Base-by-base conservation (phyloP, 23 tunicate genomes). In the Corella eumyota region DNA sequence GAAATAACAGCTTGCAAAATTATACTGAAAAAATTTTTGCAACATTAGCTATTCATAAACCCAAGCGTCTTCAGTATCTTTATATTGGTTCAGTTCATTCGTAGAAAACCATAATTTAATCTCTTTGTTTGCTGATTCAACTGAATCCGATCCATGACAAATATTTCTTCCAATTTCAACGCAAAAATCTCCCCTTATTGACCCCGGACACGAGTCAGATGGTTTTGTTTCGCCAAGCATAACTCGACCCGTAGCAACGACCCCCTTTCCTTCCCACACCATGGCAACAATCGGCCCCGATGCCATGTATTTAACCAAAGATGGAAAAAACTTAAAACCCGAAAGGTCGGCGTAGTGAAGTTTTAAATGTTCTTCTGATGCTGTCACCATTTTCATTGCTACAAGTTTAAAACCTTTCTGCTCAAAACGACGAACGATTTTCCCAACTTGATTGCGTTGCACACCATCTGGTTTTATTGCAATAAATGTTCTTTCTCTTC, bases 231-330 rank as follows among this genome's bases (percentile, higher is more conserved):
- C 98, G 4, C 98, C 98, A 5, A 92, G 63, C 98, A 92, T 92
- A 34, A 53, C 58, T n/a, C 98, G 60, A 6, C 98, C 98, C 50
- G 91, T 92, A 32, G 50, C 66, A n/a, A 92, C 98, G 1, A 51
- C 98, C 11, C 70, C 74, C 62, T 72, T 31, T 6, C 98, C 98
- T 61, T 83, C 87, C 98, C 98, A 92, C 0, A 92, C 93, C 98
- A 92, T 92, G n/a, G 98, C 98, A 20, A 83, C 91, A 66, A 92
- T 76, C n/a, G 98, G 98, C 0, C 98, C 98, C 9, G 93, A 82
- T 7, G 73, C 71, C 98, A 92, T 92, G 68, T 84, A 92, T 31
- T 83, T 71, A 5, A 76, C 81, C 29, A 92, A 73, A 23, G 81
- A 81, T 0, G 71, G 64, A 68, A 92, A 92, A 48, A 92, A 92